Evolutionary conservation across 1,140 invertebrate species (phyloP), one percentile per base, ranked within the genome.

Genomic region (Drosophila gunungcola): DNA sequence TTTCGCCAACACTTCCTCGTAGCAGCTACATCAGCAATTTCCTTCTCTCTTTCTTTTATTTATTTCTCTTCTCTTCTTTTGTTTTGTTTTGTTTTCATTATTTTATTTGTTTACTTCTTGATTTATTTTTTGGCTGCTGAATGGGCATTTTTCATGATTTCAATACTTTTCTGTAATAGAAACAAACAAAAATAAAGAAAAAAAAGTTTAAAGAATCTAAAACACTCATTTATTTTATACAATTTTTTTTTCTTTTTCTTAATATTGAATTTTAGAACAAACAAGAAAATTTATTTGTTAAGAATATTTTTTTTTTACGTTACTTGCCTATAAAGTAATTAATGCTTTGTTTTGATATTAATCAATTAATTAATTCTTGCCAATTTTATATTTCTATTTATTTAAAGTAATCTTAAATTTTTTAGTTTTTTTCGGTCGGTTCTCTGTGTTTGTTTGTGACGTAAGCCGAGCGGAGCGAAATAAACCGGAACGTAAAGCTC

Each of bases 101-200:
- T 61, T 55, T 52, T 42, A 52, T 74, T 75, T 75, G 70, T 75
- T 75, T 75, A 75, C 73, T 68, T 73, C 55, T 58, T 74, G 27
- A 25, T 63, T 54, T 45, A 12, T 48, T 52, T 52, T 43, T 43
- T 7, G 32, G 16, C 3, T 43, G 67, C 41, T 39, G 5, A 64
- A 13, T 51, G 4, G 6, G 12, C n/a, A 10, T 13, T 49, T 32
- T 49, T 49, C 4, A n/a, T 32, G 1, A 5, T 32, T 49, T 49
- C 3, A 10, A 9, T n/a, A n/a, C 21, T 43, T 43, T 43, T 43
- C 16, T 21, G 16, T 21, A 21, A 21, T 43, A 5, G 4, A 48
- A 27, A 2, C 11, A 27, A 45, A 0, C 0, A 45, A 25, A 21
- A 21, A 21, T 21, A 21, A 21, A 21, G 16, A 21, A 21, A 21